These are phyloP conservation scores for Tholera decimalis DNA, from an alignment of 2,888 invertebrate genomes.

Conservation along the genomic window DNA sequence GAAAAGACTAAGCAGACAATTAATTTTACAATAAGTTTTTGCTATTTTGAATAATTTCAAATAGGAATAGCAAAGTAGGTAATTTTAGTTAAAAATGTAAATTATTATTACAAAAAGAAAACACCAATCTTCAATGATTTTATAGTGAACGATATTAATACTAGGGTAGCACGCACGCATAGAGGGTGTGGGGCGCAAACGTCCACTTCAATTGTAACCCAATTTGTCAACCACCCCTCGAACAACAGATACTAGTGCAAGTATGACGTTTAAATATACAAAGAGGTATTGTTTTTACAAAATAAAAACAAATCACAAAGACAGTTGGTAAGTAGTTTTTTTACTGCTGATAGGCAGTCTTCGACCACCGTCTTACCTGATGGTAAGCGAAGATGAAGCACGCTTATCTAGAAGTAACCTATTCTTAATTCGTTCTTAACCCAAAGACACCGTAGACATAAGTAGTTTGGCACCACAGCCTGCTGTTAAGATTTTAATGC, in stretches of 20 bases:
- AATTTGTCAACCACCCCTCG: conserved; percentile 81
- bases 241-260: conserved; percentile 41
- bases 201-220: conserved; percentile 74
- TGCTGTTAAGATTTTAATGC: too few species aligned
- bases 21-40: too few species aligned
- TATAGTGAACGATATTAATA: conserved; percentile 32
- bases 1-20: too few species aligned
- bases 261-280: conserved; percentile 44
- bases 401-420: too few species aligned
- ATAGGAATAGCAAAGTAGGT: too few species aligned
- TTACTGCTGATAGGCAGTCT: too few species aligned
- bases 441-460: too few species aligned
- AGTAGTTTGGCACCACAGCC: too few species aligned
- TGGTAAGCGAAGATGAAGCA: not conserved
- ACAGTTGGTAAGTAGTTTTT: too few species aligned
- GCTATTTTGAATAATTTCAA: too few species aligned
- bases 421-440: too few species aligned
- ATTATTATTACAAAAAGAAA: not conserved
- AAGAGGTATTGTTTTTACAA: conserved; percentile 12
- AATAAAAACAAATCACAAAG: not conserved
- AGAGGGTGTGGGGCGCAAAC: conserved; percentile 50
- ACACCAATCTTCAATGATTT: not conserved
- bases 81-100: not conserved
- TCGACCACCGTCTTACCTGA: not conserved
- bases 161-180: conserved; percentile 48